phyloP scores from a whole-genome alignment of 2,888 invertebrate species.

The Plebejus argus region DNA sequence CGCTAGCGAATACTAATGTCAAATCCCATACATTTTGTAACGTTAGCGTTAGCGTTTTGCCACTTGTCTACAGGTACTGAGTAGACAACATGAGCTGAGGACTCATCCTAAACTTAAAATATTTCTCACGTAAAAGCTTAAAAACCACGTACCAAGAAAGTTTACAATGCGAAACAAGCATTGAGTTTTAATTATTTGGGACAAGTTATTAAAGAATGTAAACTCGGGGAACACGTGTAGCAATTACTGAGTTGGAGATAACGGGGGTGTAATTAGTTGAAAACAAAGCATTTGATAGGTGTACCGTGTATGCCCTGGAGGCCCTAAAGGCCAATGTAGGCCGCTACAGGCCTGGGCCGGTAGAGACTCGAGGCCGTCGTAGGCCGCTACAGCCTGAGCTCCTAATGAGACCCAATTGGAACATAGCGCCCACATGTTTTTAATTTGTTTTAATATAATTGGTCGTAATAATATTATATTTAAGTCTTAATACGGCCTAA shows the following conservation, averaged over 20 bases:
- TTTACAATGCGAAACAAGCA: slow-evolving; percentile 1
- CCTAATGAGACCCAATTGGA: background rate
- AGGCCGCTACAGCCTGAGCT: background rate
- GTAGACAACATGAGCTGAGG: background rate
- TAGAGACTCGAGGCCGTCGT: background rate
- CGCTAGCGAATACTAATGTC: no score
- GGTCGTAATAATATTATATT: background rate
- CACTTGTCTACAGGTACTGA: no score
- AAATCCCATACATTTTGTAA: no score
- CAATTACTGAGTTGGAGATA: slow-evolving; percentile 51
- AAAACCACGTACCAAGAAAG: background rate
- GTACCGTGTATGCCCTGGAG: slow-evolving; percentile 29
- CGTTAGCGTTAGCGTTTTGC: no score
- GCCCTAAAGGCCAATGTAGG: background rate
- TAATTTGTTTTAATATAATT: background rate
- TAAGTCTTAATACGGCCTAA: background rate
- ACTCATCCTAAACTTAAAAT: background rate
- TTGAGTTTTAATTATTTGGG: slow-evolving; percentile 14
- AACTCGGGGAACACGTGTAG: slow-evolving; percentile 51
- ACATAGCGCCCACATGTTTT: background rate
- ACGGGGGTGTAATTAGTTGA: slow-evolving; percentile 64
- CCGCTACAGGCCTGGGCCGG: background rate
- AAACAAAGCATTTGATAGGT: slow-evolving; percentile 59
- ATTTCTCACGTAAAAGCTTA: background rate
- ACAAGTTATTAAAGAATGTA: slow-evolving; percentile 14